Evolutionary conservation across 2,113 vertebrate species (phyloP).

Genomic region (Tringa solitaria): DNA sequence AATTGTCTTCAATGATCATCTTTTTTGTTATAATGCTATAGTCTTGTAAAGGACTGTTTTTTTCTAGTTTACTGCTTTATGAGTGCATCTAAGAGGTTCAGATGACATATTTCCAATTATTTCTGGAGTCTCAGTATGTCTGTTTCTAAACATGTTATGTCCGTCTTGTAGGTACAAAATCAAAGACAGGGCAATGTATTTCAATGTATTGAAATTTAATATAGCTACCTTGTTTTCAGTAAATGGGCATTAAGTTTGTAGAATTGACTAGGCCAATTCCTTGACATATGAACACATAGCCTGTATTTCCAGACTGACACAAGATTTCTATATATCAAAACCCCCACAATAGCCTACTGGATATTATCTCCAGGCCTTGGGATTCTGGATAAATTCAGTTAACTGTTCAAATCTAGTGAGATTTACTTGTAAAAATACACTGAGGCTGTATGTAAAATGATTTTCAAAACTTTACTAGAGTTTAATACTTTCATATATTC

Average conservation of each 20-base stretch:
- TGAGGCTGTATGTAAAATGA: background rate
- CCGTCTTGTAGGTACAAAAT: background rate
- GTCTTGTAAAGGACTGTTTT: background rate
- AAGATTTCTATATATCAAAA: background rate
- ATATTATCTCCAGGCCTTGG: background rate
- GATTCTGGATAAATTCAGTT: background rate
- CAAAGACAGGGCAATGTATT: background rate
- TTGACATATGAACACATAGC: background rate
- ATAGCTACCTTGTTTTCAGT: background rate
- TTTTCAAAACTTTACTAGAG: background rate
- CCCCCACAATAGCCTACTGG: background rate
- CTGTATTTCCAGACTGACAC: background rate
- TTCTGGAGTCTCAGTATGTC: background rate
- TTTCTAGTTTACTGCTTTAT: background rate
- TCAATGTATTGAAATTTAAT: background rate
- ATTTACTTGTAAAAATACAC: background rate
- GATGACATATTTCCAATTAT: background rate
- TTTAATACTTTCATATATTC: background rate
- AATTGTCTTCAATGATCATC: fast-evolving
- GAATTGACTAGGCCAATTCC: background rate
- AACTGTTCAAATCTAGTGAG: background rate
- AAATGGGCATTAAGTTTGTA: background rate
- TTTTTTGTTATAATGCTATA: background rate
- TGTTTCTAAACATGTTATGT: background rate
- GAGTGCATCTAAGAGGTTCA: background rate